phyloP scores from a whole-genome alignment of 2,888 invertebrate genomes.

The Cryptosula pallasiana region DNA sequence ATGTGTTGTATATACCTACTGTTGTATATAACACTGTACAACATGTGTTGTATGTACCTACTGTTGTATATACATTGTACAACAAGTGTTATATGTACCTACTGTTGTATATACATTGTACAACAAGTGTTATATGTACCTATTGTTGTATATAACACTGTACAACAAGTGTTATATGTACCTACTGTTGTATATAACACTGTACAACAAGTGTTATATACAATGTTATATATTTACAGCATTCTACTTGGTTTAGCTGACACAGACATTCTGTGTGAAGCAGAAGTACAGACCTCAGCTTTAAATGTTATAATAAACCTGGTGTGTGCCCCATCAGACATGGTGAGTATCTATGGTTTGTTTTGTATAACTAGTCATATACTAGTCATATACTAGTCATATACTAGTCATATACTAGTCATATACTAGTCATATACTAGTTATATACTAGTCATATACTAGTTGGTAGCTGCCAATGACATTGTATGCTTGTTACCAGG shows the following conservation, averaged over 20 bases:
- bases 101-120: no score
- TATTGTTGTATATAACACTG: no score
- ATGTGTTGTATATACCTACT: not conserved
- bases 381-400: no score
- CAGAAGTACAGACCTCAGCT: constrained; percentile 87
- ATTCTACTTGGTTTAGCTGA: constrained; percentile 81
- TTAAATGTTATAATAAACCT: constrained; percentile 85
- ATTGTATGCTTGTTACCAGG: no score
- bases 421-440: not conserved
- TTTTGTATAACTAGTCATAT: no score
- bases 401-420: no score
- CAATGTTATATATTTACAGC: no score
- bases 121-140: no score
- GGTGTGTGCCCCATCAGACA: constrained; percentile 81
- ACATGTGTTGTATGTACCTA: not conserved
- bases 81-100: no score
- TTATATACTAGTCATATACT: not conserved
- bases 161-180: no score
- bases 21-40: not conserved
- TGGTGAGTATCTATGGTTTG: constrained; percentile 65
- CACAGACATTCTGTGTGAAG: constrained; percentile 81
- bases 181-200: no score
- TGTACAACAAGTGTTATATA: no score
- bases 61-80: not conserved
- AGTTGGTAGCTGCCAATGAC: not conserved